Conservation (phyloP, 2,888 invertebrate genomes). For the Papilio demoleus region DNA sequence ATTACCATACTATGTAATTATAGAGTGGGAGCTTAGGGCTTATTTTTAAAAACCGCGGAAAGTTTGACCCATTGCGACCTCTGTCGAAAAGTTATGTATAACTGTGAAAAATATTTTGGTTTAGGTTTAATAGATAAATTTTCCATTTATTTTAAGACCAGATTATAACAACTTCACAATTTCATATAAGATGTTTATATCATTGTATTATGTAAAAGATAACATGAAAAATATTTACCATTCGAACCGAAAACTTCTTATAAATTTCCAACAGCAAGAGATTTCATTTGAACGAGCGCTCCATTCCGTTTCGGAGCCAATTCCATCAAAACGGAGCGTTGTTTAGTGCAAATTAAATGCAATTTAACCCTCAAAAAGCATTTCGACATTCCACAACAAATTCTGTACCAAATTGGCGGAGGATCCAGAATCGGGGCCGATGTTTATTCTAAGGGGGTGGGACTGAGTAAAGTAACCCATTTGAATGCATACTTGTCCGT, state of each 20-base stretch:
- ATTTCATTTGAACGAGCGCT: slow-evolving; percentile 47
- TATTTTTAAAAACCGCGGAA: too few species aligned
- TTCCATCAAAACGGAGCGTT: slow-evolving; percentile 70
- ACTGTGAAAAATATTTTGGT: not conserved
- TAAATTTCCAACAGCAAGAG: slow-evolving; percentile 42
- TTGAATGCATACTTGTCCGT: slow-evolving; percentile 90
- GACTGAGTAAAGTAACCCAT: slow-evolving; percentile 86
- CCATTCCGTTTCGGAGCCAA: slow-evolving; percentile 47
- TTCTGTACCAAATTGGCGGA: slow-evolving; percentile 79
- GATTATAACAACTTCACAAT: not conserved
- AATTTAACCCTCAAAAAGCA: slow-evolving; percentile 80
- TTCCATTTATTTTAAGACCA: not conserved
- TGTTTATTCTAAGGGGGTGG: slow-evolving; percentile 73
- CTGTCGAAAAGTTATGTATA: too few species aligned
- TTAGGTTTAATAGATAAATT: not conserved
- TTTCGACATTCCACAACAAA: slow-evolving; percentile 81
- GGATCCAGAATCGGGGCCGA: slow-evolving; percentile 66
- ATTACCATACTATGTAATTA: too few species aligned
- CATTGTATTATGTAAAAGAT: slow-evolving; percentile 12
- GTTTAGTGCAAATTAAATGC: slow-evolving; percentile 82
- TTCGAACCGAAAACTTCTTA: slow-evolving; percentile 29
- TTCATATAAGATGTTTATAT: not conserved
- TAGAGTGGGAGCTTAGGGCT: too few species aligned
- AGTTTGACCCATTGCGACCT: too few species aligned
- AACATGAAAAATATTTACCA: slow-evolving; percentile 30